Evolutionary conservation across 2,113 vertebrate genomes (phyloP).

Genomic region (Perccottus glenii): DNA sequence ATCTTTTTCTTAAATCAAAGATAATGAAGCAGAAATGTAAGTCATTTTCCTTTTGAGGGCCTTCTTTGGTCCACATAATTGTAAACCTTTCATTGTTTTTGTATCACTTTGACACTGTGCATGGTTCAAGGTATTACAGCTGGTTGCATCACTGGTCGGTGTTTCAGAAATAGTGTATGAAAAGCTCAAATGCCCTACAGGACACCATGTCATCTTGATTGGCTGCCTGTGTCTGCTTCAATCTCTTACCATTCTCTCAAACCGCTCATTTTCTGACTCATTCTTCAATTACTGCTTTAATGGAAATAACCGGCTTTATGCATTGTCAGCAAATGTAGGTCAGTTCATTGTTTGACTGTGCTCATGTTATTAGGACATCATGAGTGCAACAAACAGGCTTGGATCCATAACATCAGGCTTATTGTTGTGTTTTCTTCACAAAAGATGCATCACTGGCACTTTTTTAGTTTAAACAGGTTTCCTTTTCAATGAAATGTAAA

Average conservation of each 20-base stretch:
- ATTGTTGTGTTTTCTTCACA: background rate
- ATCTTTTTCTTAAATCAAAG: too few relatives aligned
- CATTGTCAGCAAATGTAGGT: constrained; percentile 33
- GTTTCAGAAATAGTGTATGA: constrained; percentile 3
- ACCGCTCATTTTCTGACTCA: background rate
- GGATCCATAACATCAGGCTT: background rate
- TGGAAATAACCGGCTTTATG: background rate
- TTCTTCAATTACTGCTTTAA: background rate
- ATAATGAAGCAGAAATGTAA: too few relatives aligned
- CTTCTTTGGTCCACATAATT: too few relatives aligned
- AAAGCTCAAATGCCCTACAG: constrained; percentile 7
- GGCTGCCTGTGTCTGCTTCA: background rate
- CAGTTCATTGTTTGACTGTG: constrained; percentile 18
- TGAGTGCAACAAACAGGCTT: constrained; percentile 2
- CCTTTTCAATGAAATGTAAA: background rate
- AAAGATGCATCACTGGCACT: background rate
- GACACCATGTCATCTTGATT: background rate
- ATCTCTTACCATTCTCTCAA: constrained; percentile 3
- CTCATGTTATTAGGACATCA: constrained; percentile 10
- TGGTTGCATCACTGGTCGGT: constrained; percentile 41
- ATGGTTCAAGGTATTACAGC: constrained; percentile 36
- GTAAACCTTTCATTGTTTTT: too few relatives aligned
- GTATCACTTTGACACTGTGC: too few relatives aligned
- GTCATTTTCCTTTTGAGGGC: too few relatives aligned
- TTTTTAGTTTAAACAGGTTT: background rate